These are phyloP conservation scores for Trichonephila inaurata DNA, from an alignment of 1,140 invertebrate species.

Conservation along the genomic window DNA sequence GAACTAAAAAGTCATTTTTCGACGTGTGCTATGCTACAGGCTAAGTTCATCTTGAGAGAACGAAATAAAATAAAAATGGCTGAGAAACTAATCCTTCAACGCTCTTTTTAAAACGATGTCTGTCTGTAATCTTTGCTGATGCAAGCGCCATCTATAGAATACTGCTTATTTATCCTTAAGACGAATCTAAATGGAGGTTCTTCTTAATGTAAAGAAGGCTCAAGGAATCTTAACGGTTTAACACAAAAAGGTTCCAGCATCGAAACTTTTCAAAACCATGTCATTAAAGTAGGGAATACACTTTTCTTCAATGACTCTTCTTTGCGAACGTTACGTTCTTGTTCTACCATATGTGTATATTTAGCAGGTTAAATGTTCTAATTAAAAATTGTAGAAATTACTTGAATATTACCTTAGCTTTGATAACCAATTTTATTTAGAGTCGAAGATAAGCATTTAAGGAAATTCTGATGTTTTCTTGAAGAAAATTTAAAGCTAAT, in stretches of 20 bases:
- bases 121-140: conserved; percentile 53
- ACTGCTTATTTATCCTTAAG: conserved; percentile 21
- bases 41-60: background rate
- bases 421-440: no score
- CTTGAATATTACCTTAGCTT: no score
- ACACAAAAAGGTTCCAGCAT: background rate
- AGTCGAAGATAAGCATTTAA: no score
- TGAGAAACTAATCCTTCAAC: conserved; percentile 5
- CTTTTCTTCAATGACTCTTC: background rate
- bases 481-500: no score
- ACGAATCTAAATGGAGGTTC: background rate
- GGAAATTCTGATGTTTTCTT: no score
- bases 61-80: background rate
- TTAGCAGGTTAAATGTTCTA: background rate
- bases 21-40: background rate
- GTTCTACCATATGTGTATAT: background rate
- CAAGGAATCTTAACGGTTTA: conserved; percentile 36
- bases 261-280: conserved; percentile 12
- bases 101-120: conserved; percentile 34
- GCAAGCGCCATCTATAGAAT: conserved; percentile 40
- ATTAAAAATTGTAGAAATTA: background rate
- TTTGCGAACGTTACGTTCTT: background rate
- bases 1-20: background rate
- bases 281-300: conserved; percentile 9
- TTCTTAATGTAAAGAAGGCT: background rate